Percentiles rank a stretch among this genome's conserved stretches.
Evolutionary conservation across 2,797 vertebrate genomes (phyloP).

Genomic region (Lophotriccus pileatus): DNA sequence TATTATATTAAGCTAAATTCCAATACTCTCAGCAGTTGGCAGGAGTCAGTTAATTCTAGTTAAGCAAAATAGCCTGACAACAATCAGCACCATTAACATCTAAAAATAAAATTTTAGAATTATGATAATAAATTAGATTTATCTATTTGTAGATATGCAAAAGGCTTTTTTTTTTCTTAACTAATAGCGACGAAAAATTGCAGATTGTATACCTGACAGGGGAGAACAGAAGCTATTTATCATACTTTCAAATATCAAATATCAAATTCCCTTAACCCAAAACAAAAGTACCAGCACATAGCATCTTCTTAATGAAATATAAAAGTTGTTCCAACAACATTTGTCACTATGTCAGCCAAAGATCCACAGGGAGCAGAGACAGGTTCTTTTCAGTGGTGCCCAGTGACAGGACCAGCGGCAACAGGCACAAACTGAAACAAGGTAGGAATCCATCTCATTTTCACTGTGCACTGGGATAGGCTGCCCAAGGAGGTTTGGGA

Average conservation of each 20-base stretch:
- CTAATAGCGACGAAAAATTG: background rate
- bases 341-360: background rate
- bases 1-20: background rate
- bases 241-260: background rate
- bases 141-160: background rate
- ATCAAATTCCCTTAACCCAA: background rate
- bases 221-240: background rate
- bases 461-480: fast-evolving
- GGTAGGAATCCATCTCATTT: background rate
- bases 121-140: background rate
- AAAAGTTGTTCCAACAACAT: background rate
- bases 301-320: background rate
- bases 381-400: background rate
- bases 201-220: background rate
- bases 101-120: background rate
- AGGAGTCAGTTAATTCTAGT: background rate
- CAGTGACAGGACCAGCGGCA: background rate
- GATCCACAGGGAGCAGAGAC: background rate
- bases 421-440: background rate
- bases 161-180: background rate
- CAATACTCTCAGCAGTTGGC: background rate
- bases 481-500: fast-evolving
- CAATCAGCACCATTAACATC: background rate
- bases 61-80: background rate
- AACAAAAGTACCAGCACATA: background rate